phyloP scores from a whole-genome alignment of 2,888 invertebrate species.

The Lasius fuliginosus region DNA sequence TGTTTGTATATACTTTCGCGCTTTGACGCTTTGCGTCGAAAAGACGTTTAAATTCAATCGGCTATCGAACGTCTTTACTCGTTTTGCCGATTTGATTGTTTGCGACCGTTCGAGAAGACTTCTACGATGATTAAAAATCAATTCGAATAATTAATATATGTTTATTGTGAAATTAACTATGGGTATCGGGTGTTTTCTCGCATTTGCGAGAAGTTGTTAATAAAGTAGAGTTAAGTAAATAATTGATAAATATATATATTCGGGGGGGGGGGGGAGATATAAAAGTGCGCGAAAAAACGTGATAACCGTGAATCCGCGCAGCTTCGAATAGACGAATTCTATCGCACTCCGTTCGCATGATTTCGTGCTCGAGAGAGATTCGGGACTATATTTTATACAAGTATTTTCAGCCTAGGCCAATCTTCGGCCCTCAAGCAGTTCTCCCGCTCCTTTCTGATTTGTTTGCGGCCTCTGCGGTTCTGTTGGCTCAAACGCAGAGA shows the following conservation, averaged over 20 bases:
- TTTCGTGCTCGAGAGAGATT: conserved; percentile 69
- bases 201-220: not conserved
- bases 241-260: conserved; percentile 4
- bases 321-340: not conserved
- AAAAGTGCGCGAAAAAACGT: not conserved
- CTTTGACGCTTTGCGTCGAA: conserved; percentile 42
- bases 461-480: conserved; percentile 28
- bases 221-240: not conserved
- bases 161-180: not conserved
- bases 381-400: conserved; percentile 80
- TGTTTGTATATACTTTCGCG: conserved; percentile 50
- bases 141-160: not conserved
- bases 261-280: not conserved
- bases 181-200: not conserved
- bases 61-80: not conserved
- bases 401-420: conserved; percentile 85
- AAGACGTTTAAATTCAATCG: not conserved
- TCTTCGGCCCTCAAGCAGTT: conserved; percentile 78
- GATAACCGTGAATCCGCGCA: not conserved
- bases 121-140: not conserved
- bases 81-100: not conserved
- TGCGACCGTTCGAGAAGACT: not conserved
- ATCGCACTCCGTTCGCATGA: conserved; percentile 20
- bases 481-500: conserved; percentile 64
- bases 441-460: conserved; percentile 29